These are phyloP conservation scores for Brachionichthys hirsutus DNA, from an alignment of 2,113 vertebrate genomes.

Conservation along the genomic window DNA sequence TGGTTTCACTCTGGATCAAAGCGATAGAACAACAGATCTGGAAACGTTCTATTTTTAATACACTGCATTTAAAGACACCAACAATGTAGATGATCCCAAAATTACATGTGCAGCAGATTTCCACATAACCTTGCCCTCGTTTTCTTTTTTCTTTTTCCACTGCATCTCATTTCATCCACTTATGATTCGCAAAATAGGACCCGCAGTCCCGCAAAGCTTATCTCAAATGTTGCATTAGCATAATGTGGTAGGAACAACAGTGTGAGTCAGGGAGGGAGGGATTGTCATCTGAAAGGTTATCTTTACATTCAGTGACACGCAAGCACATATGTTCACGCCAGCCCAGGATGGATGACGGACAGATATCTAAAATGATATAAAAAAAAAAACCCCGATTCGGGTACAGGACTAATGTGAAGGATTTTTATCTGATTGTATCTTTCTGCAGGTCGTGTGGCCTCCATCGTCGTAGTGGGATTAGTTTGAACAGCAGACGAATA, in stretches of 20 bases:
- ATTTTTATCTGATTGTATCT: slow-evolving; percentile 25
- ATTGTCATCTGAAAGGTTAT: slow-evolving; percentile 66
- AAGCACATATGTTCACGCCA: slow-evolving; percentile 2
- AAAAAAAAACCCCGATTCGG: slow-evolving; percentile 1
- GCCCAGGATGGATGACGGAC: background rate
- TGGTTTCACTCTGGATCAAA: background rate
- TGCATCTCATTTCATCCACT: slow-evolving; percentile 1
- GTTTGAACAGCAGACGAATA: slow-evolving; percentile 11
- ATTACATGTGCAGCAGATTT: too few species aligned
- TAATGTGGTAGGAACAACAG: slow-evolving; percentile 49
- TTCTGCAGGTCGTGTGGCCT: slow-evolving; percentile 6
- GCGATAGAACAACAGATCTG: too few species aligned
- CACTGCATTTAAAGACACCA: background rate
- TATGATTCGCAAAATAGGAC: background rate
- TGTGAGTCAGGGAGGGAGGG: slow-evolving; percentile 48
- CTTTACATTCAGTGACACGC: slow-evolving; percentile 20
- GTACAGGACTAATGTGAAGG: slow-evolving; percentile 9
- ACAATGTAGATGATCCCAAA: background rate
- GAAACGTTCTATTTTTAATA: too few species aligned
- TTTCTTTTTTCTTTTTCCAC: background rate
- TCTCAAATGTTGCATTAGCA: slow-evolving; percentile 71
- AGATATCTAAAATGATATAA: slow-evolving; percentile 29
- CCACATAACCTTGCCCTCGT: background rate
- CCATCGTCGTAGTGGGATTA: slow-evolving; percentile 23
- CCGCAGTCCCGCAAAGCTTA: slow-evolving; percentile 17